phyloP scores from a whole-genome alignment of 2,797 vertebrate genomes.

The Streptopelia turtur region DNA sequence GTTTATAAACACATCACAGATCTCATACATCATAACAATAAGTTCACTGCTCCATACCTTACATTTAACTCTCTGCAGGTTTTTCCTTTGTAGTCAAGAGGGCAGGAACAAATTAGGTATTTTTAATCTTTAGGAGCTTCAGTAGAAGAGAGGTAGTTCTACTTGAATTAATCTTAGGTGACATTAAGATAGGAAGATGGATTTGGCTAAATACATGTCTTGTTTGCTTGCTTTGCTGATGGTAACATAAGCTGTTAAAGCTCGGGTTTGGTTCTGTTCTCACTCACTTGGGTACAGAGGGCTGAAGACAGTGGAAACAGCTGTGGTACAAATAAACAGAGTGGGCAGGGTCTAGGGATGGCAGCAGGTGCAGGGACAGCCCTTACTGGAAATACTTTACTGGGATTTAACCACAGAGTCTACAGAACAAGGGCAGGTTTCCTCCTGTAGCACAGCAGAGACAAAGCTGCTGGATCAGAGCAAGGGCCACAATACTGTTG shows the following conservation, averaged over 20 bases:
- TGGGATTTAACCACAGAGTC: neutral
- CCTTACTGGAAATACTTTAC: neutral
- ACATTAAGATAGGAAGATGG: neutral
- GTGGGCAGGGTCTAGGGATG: neutral
- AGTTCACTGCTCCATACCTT: neutral
- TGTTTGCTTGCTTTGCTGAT: neutral
- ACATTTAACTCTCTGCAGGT: neutral
- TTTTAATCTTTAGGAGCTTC: neutral
- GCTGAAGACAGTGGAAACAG: neutral
- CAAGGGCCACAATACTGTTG: neutral
- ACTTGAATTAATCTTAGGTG: neutral
- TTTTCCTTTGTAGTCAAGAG: neutral
- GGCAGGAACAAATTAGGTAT: neutral
- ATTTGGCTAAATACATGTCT: neutral
- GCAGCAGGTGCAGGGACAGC: neutral
- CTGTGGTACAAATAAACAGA: neutral
- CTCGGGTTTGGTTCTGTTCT: neutral
- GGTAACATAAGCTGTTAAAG: neutral
- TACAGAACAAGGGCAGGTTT: fast-evolving
- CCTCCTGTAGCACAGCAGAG: neutral
- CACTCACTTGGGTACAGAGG: neutral
- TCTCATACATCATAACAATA: neutral
- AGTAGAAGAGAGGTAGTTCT: neutral
- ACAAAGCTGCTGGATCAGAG: neutral
- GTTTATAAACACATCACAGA: neutral